phyloP scores from a whole-genome alignment of 2,888 invertebrate species.

The Auanema freiburgensis region DNA sequence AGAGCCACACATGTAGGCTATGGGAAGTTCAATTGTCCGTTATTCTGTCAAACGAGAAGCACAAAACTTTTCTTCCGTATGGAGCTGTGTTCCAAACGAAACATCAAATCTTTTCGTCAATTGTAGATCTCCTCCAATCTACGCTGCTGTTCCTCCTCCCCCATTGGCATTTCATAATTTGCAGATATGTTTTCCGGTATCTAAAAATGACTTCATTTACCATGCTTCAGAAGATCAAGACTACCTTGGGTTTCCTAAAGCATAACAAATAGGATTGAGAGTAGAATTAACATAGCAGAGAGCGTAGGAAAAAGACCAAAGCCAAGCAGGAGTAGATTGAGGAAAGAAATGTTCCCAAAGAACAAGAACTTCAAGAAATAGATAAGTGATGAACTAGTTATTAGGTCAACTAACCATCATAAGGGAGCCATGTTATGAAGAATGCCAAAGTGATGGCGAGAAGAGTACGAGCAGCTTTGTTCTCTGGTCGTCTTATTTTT shows the following conservation, averaged over 20 bases:
- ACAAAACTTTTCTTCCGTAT: no score
- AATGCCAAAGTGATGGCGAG: conserved; percentile 18
- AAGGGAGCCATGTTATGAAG: conserved; percentile 21
- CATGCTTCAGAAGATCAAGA: no score
- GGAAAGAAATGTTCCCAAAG: conserved; percentile 16
- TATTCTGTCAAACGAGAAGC: no score
- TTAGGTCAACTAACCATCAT: conserved; percentile 16
- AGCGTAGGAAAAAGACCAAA: conserved; percentile 17
- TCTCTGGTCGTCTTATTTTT: conserved; percentile 11
- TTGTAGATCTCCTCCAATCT: no score
- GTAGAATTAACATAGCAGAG: conserved; percentile 21
- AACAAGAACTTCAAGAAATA: conserved; percentile 13
- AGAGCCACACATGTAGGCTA: no score
- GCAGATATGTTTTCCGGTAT: no score
- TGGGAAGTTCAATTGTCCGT: no score
- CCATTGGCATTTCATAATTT: no score
- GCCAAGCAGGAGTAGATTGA: conserved; percentile 10
- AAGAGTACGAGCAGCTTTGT: conserved; percentile 16
- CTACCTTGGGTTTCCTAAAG: conserved; percentile 19
- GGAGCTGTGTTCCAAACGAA: no score
- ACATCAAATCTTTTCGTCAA: no score
- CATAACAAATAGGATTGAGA: conserved; percentile 20
- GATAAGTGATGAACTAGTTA: neutral
- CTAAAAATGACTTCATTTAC: no score
- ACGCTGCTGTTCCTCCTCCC: no score